These are phyloP conservation scores for Lamprologus ornatipinnis DNA, from an alignment of 2,113 vertebrate species.

Conservation along the genomic window DNA sequence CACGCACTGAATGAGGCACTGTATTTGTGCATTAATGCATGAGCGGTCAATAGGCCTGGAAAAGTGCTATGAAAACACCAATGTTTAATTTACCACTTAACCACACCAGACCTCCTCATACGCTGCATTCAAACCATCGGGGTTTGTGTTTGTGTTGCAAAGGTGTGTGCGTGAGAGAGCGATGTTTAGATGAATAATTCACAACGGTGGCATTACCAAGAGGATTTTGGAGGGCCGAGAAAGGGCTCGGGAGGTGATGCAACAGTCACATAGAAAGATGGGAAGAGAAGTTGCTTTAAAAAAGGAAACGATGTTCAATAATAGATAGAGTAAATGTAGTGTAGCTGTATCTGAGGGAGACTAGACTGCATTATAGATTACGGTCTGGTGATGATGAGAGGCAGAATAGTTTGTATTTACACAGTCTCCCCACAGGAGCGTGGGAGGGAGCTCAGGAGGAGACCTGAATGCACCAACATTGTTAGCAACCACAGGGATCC, in stretches of 20 bases:
- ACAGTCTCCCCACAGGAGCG: slow-evolving; percentile 40
- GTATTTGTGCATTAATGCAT: not conserved
- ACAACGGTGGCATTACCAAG: slow-evolving; percentile 31
- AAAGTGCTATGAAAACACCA: not conserved
- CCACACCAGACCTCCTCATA: not conserved
- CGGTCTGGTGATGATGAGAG: slow-evolving; percentile 38
- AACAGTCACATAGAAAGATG: not conserved
- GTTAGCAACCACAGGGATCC: slow-evolving; percentile 27
- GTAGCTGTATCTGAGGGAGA: slow-evolving; percentile 26
- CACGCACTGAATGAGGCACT: not conserved
- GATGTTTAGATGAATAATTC: slow-evolving; percentile 48
- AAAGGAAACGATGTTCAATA: slow-evolving; percentile 43
- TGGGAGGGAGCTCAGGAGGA: slow-evolving; percentile 49
- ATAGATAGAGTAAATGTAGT: slow-evolving; percentile 48
- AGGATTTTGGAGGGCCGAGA: not conserved
- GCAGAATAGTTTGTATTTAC: slow-evolving; percentile 52
- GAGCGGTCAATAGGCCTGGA: not conserved
- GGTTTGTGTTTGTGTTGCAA: not conserved
- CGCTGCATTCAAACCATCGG: not conserved
- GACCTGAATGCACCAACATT: slow-evolving; percentile 23
- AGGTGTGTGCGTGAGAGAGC: not conserved
- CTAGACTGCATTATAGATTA: slow-evolving; percentile 56
- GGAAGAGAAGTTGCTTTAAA: not conserved
- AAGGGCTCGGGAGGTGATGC: not conserved
- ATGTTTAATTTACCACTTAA: not conserved